A percentile compares a stretch with the other conserved stretches of the same genome.
These are phyloP conservation scores for Sphaerophoria taeniata DNA, from an alignment of 2,888 invertebrate genomes.

Conservation along the genomic window DNA sequence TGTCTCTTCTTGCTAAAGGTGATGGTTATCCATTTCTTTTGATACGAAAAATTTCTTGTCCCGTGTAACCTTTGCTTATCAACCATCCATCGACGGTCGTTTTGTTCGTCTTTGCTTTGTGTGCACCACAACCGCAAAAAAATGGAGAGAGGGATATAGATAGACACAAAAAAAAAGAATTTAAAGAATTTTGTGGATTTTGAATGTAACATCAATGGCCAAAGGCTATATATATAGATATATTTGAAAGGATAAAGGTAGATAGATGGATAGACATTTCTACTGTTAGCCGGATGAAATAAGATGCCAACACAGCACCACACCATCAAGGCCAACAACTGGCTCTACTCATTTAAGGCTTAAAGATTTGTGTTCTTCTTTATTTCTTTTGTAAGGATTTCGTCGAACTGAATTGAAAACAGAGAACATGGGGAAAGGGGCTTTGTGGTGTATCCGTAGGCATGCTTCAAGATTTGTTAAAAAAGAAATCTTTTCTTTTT, in stretches of 20 bases:
- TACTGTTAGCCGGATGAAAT: slow-evolving; percentile 56
- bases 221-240: slow-evolving; percentile 70
- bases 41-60: slow-evolving; percentile 19
- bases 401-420: not conserved
- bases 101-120: slow-evolving; percentile 28
- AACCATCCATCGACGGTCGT: slow-evolving; percentile 69
- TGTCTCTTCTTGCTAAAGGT: slow-evolving; percentile 5
- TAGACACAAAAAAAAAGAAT: too few relatives aligned
- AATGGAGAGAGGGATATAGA: slow-evolving; percentile 7
- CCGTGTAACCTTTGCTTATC: slow-evolving; percentile 67
- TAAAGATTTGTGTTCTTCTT: slow-evolving; percentile 17
- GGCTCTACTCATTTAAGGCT: slow-evolving; percentile 50
- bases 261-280: slow-evolving; percentile 18
- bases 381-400: not conserved
- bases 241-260: slow-evolving; percentile 63
- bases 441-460: too few relatives aligned
- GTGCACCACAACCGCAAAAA: not conserved
- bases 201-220: slow-evolving; percentile 63
- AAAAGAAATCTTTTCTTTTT: slow-evolving; percentile 45
- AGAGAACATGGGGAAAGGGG: slow-evolving; percentile 18
- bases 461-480: slow-evolving; percentile 65
- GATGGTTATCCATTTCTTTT: slow-evolving; percentile 35
- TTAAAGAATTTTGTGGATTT: slow-evolving; percentile 63
- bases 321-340: too few relatives aligned
- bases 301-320: slow-evolving; percentile 60